phyloP scores from a whole-genome alignment of 2,888 invertebrate species.

The Frankliniella intonsa region DNA sequence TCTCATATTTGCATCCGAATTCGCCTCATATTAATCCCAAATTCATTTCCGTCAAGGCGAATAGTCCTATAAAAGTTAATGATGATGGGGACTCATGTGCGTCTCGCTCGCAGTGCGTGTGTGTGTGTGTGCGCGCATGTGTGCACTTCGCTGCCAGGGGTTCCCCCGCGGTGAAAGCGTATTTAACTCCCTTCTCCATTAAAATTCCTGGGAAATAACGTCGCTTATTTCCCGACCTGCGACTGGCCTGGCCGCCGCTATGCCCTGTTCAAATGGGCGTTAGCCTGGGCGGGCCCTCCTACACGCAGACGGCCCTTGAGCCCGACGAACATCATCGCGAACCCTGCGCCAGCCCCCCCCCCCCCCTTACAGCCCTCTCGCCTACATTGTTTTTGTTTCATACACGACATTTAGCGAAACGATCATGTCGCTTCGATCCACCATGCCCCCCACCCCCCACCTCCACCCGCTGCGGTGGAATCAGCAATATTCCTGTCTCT shows the following conservation, averaged over 20 bases:
- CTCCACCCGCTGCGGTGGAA: not conserved
- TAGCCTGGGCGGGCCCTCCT: too few species aligned
- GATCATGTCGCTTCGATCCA: conserved; percentile 5
- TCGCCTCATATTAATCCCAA: conserved; percentile 17
- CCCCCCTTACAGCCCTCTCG: not conserved
- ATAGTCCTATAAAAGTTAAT: conserved; percentile 25
- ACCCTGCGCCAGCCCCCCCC: not conserved
- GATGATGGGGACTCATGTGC: not conserved
- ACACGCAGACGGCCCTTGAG: too few species aligned
- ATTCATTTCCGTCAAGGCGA: conserved; percentile 21
- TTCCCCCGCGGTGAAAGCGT: conserved; percentile 8
- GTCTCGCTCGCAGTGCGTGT: not conserved
- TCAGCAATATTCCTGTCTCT: not conserved
- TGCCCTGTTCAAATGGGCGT: too few species aligned
- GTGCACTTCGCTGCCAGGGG: not conserved
- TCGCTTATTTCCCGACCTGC: conserved; percentile 11
- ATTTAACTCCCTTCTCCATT: conserved; percentile 19
- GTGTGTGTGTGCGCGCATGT: too few species aligned
- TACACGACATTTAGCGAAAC: not conserved
- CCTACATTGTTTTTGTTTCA: not conserved
- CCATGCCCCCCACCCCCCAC: not conserved
- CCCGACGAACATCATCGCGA: too few species aligned
- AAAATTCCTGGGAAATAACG: conserved; percentile 1
- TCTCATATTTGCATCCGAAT: conserved; percentile 26
- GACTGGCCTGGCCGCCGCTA: not conserved